Base-by-base conservation (phyloP, 2,113 vertebrate species). In the Noctilio leporinus region DNA sequence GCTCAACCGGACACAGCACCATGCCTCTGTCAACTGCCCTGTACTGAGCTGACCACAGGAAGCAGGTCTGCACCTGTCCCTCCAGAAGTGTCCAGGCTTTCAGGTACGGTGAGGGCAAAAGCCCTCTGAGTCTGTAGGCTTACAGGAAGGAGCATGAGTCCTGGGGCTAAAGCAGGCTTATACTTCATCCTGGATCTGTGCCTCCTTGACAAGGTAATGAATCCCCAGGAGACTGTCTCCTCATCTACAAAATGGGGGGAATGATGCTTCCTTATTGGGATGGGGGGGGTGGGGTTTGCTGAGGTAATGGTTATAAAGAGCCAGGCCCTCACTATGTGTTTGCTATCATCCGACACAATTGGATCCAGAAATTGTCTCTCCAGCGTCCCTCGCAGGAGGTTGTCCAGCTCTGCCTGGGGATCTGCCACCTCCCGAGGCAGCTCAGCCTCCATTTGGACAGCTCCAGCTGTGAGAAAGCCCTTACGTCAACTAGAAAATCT, bases 21-120 rank as follows among this genome's bases (percentile, higher is more conserved):
- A 4, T 0, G 11, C 76, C 89, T 94, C 94, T 93, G 73, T 97
- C 2, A 45, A 94, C 95, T 95, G 96, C 72, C 93, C 96, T 97
- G 76, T 84, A 87, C 93, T 77, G 86, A 96, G 89, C 64, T 62
- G 77, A 76, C 64, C 55, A 80, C 65, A 51, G 84, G 93, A 69
- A 81, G 19, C 73, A 84, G 80, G 47, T 28, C 86, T 94, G 81
- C 40, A 16, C 40, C 83, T 51, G 51, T 4, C 75, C 65, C 76
- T 95, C 84, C 80, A 73, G 64, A 90, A 51, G 43, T 62, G 55
- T 35, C 40, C 43, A 53, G 49, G 69, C 35, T 92, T 87, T 76
- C 62, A 55, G 86, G 35, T 86, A 69, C 22, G 22, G 12, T 85
- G 15, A 49, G 84, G 55, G 33, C 82, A 53, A 55, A 84, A 65